phyloP scores from a whole-genome alignment of 2,113 vertebrate species.

The Hucho hucho region DNA sequence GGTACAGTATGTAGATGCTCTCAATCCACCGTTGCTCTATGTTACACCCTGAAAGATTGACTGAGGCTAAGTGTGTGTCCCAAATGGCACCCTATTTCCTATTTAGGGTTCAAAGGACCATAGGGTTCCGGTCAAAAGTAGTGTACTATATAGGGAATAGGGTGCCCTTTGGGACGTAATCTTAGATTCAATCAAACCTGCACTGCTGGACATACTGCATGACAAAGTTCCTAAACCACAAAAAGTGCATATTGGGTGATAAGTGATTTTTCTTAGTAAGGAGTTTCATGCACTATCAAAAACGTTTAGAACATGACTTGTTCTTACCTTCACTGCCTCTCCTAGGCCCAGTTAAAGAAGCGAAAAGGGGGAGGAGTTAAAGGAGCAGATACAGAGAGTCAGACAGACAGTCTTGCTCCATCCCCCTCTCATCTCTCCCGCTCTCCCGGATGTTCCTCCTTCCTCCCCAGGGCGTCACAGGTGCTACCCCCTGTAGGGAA shows the following conservation, averaged over 20 bases:
- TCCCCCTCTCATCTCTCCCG: conserved; percentile 28
- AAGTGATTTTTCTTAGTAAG: too few relatives aligned
- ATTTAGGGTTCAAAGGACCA: too few relatives aligned
- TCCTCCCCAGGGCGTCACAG: conserved; percentile 58
- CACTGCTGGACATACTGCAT: not conserved
- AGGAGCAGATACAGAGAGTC: conserved; percentile 30
- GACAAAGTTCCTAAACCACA: too few relatives aligned
- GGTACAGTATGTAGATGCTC: conserved; percentile 58
- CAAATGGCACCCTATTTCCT: too few relatives aligned
- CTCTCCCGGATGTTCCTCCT: conserved; percentile 48
- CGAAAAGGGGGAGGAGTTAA: conserved; percentile 62
- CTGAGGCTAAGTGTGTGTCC: too few relatives aligned
- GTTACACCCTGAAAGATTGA: too few relatives aligned
- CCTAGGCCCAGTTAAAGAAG: conserved; percentile 82
- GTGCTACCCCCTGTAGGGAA: conserved; percentile 76
- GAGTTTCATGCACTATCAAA: conserved; percentile 1
- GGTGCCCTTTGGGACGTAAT: too few relatives aligned
- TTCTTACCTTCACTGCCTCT: not conserved
- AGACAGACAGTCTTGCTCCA: conserved; percentile 21
- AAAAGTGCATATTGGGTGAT: too few relatives aligned
- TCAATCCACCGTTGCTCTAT: too few relatives aligned
- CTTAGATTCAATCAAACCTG: not conserved
- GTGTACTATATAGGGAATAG: too few relatives aligned
- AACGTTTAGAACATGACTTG: not conserved
- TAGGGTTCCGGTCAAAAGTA: too few relatives aligned